Base-by-base conservation (phyloP, 2,888 invertebrate species). In the Sarcophaga subvicina region DNA sequence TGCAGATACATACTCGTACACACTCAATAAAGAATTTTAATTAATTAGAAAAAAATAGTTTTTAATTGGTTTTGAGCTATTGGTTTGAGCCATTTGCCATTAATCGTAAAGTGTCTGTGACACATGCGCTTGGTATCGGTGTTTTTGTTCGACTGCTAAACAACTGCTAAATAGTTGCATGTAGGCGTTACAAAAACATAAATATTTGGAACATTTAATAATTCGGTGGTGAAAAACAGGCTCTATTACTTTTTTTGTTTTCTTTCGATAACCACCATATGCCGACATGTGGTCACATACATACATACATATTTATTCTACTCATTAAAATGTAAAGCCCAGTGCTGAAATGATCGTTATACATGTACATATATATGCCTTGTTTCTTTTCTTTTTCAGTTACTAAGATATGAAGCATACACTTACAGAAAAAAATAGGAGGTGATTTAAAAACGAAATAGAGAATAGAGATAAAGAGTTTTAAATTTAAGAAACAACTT, bases 161-260 rank as follows among this genome's bases (percentile, higher is more conserved):
- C 73, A 75, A 67, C 75, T 81, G 77, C 75, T 81, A 78, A 86
- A 81, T 83, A 66, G 73, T 77, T 66, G 47, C 49, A 75, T 78
- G 86, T 86, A 81, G 86, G 86, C 86, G 86, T 83, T 78, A 66
- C 78, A 86, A 54, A 37, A 83, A 83, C 62, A 83, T 83, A 83
- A 83, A 86, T 83, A 83, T 83, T 83, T 83, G 73, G 75, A 78
- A 69, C 75, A 83, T 83, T 83, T 83, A 75, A 83, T 86, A 86
- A 75, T 71, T 17, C 17, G 54, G 17, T 69, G 82, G n/a, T 62
- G 75, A 75, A 79, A 82, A 72, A 79, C 49, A 73, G 54, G 64
- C 49, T 82, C 73, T n/a, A 49, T 25, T 22, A 59, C 69, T 54
- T 69, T 20, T n/a, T 62, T 70, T 20, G 6, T 37, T 60, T 37